Evolutionary conservation across 2,797 vertebrate genomes (phyloP).

Genomic region (Tapirus indicus): DNA sequence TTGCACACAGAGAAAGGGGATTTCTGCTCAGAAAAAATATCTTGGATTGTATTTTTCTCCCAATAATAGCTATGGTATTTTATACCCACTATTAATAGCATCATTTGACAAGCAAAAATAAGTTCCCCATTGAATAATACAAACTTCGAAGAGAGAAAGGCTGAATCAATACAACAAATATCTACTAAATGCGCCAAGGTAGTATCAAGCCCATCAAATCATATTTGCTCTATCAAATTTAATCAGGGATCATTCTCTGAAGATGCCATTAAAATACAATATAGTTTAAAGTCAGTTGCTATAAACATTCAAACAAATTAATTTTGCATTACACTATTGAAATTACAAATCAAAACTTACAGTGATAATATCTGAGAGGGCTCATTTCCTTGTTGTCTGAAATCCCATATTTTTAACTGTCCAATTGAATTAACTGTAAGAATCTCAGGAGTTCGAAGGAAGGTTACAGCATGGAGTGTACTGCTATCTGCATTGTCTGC

Average conservation of each 20-base stretch:
- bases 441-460: slow-evolving; percentile 96
- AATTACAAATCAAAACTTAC: slow-evolving; percentile 86
- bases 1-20: neutral
- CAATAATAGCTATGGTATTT: neutral
- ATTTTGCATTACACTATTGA: neutral
- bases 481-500: slow-evolving; percentile 98
- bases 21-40: slow-evolving; percentile 33
- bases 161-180: slow-evolving; percentile 56
- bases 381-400: slow-evolving; percentile 95
- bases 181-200: neutral
- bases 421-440: slow-evolving; percentile 98
- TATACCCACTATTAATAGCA: slow-evolving; percentile 5
- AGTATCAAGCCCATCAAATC: neutral
- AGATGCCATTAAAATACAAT: slow-evolving; percentile 33
- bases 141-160: slow-evolving; percentile 14
- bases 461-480: slow-evolving; percentile 97
- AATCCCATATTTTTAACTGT: slow-evolving; percentile 98
- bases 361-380: slow-evolving; percentile 95
- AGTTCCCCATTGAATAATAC: slow-evolving; percentile 44
- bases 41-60: neutral
- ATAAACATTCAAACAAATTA: neutral
- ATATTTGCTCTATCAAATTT: slow-evolving; percentile 23
- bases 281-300: slow-evolving; percentile 17
- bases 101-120: slow-evolving; percentile 39
- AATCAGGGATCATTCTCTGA: slow-evolving; percentile 14